Evolutionary conservation across 2,113 vertebrate genomes (phyloP), one percentile per base, ranked within the genome.

Genomic region (Microcebus tavaratra): DNA sequence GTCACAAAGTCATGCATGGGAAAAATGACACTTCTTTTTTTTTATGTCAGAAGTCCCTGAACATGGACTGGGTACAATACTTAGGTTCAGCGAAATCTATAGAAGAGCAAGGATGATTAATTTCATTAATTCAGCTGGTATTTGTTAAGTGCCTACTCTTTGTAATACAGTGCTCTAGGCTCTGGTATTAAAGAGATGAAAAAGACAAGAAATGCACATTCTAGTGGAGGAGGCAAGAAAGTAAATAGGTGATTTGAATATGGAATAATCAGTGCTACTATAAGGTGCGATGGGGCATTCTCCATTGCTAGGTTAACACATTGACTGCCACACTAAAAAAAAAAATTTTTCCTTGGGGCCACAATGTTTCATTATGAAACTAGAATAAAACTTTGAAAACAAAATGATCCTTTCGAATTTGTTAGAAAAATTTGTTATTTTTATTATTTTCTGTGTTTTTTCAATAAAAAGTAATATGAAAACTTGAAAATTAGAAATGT

Each of bases 1-100:
- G 21, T 59, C 72, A 96, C 29, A 55, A 73, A 90, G 65, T 70
- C 36, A 27, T 88, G 15, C 48, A 36, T 72, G 76, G n/a, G 59
- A 18, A 95, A 95, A 76, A 84, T 18, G 63, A 90, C 23, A 88
- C 31, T 81, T 95, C n/a, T 90, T 95, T 96, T 48, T 53, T 78
- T 76, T 50, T 20, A 82, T 91, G 59, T 8, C 59, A 70, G 50
- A 95, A 39, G 13, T 27, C 20, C 50, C 53, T 95, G 20, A 83
- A 90, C 1, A 8, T 92, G 68, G 34, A 88, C 50, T 72, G 29
- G 8, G 20, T 75, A 59, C n/a, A 90, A 80, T 89, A 34, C 13
- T 82, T 76, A 79, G n/a, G n/a, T 96, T 55, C 34, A 55, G 8
- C 70, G 78, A 93, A 96, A 45, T 86, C 20, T 95, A 20, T 42